Evolutionary conservation across 2,797 vertebrate species (phyloP).

Genomic region (Alca torda): DNA sequence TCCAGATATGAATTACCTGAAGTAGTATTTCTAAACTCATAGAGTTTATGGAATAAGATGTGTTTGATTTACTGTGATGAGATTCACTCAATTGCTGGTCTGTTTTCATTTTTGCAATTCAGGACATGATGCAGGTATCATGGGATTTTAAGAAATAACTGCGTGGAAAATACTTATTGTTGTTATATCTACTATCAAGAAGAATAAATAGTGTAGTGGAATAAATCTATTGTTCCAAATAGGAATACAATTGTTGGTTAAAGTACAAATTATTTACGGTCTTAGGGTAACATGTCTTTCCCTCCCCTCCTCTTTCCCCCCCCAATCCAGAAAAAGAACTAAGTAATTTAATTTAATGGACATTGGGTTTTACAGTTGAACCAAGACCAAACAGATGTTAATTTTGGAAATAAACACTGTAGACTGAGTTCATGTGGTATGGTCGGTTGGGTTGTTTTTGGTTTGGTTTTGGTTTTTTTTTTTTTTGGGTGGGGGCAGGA

Average conservation of each 20-base stretch:
- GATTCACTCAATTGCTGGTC: not conserved
- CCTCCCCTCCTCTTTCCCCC: not conserved
- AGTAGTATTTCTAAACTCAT: not conserved
- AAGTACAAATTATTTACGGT: conserved; percentile 10
- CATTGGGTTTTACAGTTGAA: not conserved
- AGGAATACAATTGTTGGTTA: not conserved
- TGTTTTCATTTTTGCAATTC: not conserved
- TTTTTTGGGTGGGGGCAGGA: not conserved
- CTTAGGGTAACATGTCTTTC: not conserved
- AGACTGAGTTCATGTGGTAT: not conserved
- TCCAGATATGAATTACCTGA: not conserved
- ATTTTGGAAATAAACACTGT: conserved; percentile 12
- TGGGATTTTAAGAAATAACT: not conserved
- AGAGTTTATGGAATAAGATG: not conserved
- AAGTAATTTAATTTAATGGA: not conserved
- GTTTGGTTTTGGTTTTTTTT: too few relatives aligned
- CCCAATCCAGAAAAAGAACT: not conserved
- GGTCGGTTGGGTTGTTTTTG: not conserved
- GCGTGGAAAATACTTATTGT: not conserved
- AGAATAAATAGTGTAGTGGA: not conserved
- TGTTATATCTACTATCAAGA: not conserved
- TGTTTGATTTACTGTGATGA: not conserved
- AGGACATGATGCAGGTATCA: not conserved
- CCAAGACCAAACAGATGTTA: conserved; percentile 28
- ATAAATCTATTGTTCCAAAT: not conserved